These are phyloP conservation scores for Xenus cinereus DNA, from an alignment of 2,113 vertebrate genomes.

Conservation along the genomic window DNA sequence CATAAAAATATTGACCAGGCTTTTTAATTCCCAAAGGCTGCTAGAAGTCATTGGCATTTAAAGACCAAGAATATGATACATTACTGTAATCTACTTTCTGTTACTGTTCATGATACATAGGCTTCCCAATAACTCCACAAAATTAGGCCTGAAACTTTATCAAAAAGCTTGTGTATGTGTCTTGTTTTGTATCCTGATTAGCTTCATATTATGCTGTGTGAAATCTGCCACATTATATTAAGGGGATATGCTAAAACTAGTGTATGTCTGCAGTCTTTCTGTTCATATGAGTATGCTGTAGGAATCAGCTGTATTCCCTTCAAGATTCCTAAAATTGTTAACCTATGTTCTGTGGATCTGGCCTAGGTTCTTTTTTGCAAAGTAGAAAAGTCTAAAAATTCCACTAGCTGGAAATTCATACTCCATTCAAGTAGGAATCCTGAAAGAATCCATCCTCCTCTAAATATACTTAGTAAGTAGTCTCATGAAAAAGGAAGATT, in stretches of 20 bases:
- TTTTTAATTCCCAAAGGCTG: neutral
- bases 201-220: neutral
- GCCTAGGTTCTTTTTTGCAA: neutral
- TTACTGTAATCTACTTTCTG: neutral
- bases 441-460: neutral
- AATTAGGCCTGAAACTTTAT: neutral
- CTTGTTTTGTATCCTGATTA: neutral
- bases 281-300: neutral
- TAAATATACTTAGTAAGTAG: neutral
- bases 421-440: neutral
- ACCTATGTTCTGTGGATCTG: neutral
- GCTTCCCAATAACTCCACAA: neutral
- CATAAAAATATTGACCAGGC: neutral
- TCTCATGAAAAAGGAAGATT: neutral
- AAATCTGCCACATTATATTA: neutral
- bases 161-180: neutral
- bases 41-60: neutral
- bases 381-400: neutral
- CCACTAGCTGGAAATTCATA: neutral
- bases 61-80: neutral
- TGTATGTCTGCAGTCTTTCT: neutral
- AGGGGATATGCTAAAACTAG: neutral
- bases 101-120: neutral
- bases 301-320: neutral
- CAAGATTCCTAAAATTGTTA: neutral